Percentiles rank a stretch among this genome's conserved stretches.
These are phyloP conservation scores for Bostrychus sinensis DNA, from an alignment of 2,113 vertebrate genomes.

Conservation along the genomic window DNA sequence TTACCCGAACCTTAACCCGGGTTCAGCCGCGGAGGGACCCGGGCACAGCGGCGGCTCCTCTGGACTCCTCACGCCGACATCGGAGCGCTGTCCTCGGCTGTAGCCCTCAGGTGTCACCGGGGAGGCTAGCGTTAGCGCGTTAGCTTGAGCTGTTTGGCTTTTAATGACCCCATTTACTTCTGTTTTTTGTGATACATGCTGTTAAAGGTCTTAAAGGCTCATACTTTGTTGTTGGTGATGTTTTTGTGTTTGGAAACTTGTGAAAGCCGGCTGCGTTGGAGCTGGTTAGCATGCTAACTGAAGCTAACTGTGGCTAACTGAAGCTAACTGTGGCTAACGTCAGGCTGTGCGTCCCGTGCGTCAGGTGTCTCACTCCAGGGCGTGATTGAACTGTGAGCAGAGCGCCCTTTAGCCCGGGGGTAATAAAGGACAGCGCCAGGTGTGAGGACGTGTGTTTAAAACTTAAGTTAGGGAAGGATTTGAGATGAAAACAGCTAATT, in stretches of 20 bases:
- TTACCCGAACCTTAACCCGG: neutral
- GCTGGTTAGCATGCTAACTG: neutral
- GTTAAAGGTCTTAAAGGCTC: fast-evolving
- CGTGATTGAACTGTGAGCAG: neutral
- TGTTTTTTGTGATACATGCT: neutral
- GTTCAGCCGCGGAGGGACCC: neutral
- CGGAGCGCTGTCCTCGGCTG: neutral
- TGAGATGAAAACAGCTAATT: no score
- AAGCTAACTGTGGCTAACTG: neutral
- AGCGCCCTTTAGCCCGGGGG: no score
- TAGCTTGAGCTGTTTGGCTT: neutral
- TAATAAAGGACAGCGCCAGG: no score
- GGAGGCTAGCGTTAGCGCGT: neutral
- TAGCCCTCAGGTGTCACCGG: slow-evolving; percentile 38
- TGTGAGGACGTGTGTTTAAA: no score
- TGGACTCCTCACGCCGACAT: slow-evolving; percentile 10
- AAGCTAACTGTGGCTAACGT: neutral
- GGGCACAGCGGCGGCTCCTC: slow-evolving; percentile 4
- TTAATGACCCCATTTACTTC: neutral
- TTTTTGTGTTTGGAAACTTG: neutral
- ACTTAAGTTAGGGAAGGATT: no score
- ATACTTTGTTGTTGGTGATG: neutral
- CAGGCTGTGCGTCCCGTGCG: neutral
- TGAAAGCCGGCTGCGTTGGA: neutral
- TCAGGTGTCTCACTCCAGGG: neutral